Percentiles rank a stretch among this genome's conserved stretches.
Conservation (phyloP, 2,113 vertebrate genomes). For the Amazona vittata region DNA sequence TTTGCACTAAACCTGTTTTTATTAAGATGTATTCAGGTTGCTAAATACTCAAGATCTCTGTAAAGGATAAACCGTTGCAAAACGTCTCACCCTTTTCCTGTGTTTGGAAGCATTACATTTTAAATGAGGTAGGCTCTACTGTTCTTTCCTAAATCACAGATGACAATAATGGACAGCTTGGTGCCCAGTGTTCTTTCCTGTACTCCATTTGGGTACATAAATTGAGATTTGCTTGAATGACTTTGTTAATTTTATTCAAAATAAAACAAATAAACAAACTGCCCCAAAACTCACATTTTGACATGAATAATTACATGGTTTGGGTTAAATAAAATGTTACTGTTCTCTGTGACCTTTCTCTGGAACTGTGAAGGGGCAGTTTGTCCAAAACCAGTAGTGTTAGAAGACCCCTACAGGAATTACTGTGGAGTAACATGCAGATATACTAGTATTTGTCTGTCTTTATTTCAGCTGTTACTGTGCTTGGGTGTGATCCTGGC, state of each 20-base stretch:
- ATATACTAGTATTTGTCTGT: not conserved
- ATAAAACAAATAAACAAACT: not conserved
- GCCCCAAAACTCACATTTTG: not conserved
- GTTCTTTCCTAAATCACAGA: not conserved
- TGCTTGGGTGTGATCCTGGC: not conserved
- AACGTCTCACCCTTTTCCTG: not conserved
- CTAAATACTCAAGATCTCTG: not conserved
- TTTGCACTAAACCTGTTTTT: not conserved
- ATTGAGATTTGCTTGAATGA: not conserved
- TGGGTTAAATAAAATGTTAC: not conserved
- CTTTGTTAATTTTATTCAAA: not conserved
- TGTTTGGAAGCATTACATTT: not conserved
- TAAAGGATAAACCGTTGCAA: not conserved
- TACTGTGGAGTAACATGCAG: not conserved
- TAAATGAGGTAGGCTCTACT: not conserved
- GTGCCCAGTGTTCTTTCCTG: not conserved
- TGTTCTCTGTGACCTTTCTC: not conserved
- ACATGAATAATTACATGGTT: not conserved
- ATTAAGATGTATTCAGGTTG: not conserved
- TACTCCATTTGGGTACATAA: not conserved
- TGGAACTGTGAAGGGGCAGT: not conserved
- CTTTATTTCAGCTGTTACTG: not conserved
- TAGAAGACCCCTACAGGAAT: not conserved
- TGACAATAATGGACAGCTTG: not conserved
- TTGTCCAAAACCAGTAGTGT: not conserved